Evolutionary conservation across 2,888 invertebrate genomes (phyloP), one percentile per base, ranked within the genome.

Genomic region (Sarcophaga carnaria): DNA sequence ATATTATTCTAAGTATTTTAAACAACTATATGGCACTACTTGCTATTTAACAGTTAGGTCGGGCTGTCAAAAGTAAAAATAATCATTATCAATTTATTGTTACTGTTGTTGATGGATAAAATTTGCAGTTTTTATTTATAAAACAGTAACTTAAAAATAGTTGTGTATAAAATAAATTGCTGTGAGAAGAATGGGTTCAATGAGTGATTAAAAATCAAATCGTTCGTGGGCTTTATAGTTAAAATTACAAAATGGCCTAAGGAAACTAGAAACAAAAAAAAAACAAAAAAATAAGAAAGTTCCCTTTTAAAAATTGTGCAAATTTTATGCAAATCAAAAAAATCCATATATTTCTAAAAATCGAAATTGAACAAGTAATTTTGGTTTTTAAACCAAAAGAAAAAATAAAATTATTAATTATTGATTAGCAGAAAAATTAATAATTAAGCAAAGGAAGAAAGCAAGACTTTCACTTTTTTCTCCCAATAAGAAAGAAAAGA

Each of bases 81-180:
- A 66, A 25, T 66, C 17, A 66, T 66, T 76, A 66, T 66, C 54
- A 27, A n/a, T 76, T 76, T 76, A 37, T 37, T 45, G 14, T 71
- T 22, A 45, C 20, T 20, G 63, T 17, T 22, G 74, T 75, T 75
- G 14, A 63, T 75, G 74, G 25, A 75, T 47, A 74, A 75, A 47
- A 63, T 63, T 70, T 70, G 11, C 14, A 70, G 12, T 54, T 49
- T 17, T n/a, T 45, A 10, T 69, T 12, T 47, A 45, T 37, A 37
- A 37, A 37, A 37, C 8, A 37, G 0, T 37, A 37, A 37, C 37
- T 37, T 37, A 37, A 37, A 37, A 6, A 37, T 37, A 37, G 10
- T 54, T 54, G 17, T 4, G 17, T 14, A 54, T 54, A 54, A 54
- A 54, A 17, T 54, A 17, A 54, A 54, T 54, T 54, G 54, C 17